Percentiles rank a stretch among this genome's conserved stretches.
Evolutionary conservation across 2,888 invertebrate genomes (phyloP).

Genomic region (Aspidiotus destructor): DNA sequence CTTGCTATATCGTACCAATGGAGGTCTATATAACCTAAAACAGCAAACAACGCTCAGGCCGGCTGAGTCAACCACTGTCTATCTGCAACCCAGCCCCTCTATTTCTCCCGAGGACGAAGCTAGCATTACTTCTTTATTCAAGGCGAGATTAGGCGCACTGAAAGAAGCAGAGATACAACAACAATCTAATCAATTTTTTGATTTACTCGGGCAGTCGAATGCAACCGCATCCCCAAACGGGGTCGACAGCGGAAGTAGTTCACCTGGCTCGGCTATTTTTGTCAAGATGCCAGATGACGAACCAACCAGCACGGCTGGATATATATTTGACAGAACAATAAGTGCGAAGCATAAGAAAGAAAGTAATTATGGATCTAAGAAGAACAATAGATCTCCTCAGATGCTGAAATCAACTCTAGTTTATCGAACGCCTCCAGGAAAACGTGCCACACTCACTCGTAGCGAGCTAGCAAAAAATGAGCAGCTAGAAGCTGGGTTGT

Average conservation of each 20-base stretch:
- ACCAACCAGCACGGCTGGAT: slow-evolving; percentile 22
- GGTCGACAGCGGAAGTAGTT: not conserved
- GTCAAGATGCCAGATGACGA: slow-evolving; percentile 20
- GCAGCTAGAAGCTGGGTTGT: slow-evolving; percentile 9
- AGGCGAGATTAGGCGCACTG: slow-evolving; percentile 12
- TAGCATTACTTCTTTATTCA: slow-evolving; percentile 16
- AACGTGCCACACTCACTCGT: slow-evolving; percentile 21
- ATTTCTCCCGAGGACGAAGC: not conserved
- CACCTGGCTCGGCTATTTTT: slow-evolving; percentile 14
- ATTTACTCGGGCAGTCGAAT: slow-evolving; percentile 11
- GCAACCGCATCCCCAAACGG: not conserved
- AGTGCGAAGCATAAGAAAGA: slow-evolving; percentile 26
- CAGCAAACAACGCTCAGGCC: slow-evolving; percentile 1
- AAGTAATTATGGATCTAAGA: slow-evolving; percentile 6
- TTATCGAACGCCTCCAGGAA: slow-evolving; percentile 28
- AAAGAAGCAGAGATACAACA: slow-evolving; percentile 13
- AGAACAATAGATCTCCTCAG: slow-evolving; percentile 18
- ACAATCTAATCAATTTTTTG: slow-evolving; percentile 20
- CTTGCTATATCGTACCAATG: not conserved
- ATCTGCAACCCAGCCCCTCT: not conserved
- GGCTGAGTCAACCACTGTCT: slow-evolving; percentile 3
- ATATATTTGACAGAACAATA: slow-evolving; percentile 21
- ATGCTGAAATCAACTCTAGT: slow-evolving; percentile 26
- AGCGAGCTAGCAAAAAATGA: slow-evolving; percentile 1
- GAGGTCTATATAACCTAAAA: slow-evolving; percentile 9